Evolutionary conservation across 2,888 invertebrate genomes (phyloP).

Genomic region (Romanomermis culicivorax): DNA sequence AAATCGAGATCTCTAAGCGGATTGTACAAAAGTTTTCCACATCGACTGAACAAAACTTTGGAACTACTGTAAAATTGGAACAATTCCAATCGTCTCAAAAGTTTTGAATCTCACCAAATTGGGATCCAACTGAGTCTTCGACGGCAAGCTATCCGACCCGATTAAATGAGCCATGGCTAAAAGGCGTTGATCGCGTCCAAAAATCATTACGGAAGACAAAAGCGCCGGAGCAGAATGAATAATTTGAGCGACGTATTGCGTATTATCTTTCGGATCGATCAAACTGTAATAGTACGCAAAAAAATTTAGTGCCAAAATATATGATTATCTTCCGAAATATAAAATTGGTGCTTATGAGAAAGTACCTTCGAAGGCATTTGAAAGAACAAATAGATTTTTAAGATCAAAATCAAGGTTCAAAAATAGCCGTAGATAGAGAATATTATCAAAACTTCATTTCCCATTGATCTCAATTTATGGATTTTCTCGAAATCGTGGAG

Average conservation of each 20-base stretch:
- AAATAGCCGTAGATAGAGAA: too few relatives aligned
- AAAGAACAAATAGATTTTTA: neutral
- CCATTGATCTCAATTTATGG: too few relatives aligned
- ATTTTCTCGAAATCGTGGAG: too few relatives aligned
- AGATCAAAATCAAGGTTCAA: neutral
- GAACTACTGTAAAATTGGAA: neutral
- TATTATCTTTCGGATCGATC: constrained; percentile 28
- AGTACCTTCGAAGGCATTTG: too few relatives aligned
- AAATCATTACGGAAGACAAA: constrained; percentile 35
- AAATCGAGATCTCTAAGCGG: too few relatives aligned
- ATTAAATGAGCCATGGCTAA: constrained; percentile 34
- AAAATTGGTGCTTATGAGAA: too few relatives aligned
- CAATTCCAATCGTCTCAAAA: too few relatives aligned
- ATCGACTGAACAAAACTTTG: neutral
- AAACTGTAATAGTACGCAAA: constrained; percentile 20
- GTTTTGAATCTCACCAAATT: constrained; percentile 21
- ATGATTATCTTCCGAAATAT: too few relatives aligned
- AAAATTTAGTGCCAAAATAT: too few relatives aligned
- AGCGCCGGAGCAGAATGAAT: constrained; percentile 33
- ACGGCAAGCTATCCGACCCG: constrained; percentile 33
- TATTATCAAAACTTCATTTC: too few relatives aligned
- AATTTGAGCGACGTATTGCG: constrained; percentile 33
- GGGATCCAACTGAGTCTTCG: constrained; percentile 25
- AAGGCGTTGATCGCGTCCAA: constrained; percentile 28
- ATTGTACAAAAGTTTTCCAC: too few relatives aligned